Conservation (phyloP, 2,888 invertebrate species). For the Erebia ligea region DNA sequence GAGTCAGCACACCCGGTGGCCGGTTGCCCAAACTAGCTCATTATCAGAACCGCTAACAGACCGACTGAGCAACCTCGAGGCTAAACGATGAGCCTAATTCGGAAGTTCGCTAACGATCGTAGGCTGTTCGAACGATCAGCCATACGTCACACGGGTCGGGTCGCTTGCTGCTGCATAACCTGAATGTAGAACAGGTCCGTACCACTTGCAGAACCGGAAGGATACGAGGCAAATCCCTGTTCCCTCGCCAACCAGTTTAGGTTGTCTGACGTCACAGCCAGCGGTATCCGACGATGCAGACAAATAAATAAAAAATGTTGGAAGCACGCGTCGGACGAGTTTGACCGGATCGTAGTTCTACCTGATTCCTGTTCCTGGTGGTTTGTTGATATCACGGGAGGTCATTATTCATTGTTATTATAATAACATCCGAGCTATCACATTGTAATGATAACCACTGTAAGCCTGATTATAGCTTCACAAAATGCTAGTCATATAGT, state of each 20-base stretch:
- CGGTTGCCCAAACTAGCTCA: slow-evolving; percentile 22
- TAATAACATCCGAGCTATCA: slow-evolving; percentile 16
- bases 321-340: slow-evolving; percentile 83
- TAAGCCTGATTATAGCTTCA: not conserved
- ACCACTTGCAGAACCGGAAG: slow-evolving; percentile 82
- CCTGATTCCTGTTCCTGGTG: slow-evolving; percentile 83
- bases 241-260: slow-evolving; percentile 83
- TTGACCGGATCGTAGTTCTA: slow-evolving; percentile 83
- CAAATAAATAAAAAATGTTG: slow-evolving; percentile 84
- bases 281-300: slow-evolving; percentile 82
- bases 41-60: slow-evolving; percentile 34
- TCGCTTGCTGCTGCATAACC: slow-evolving; percentile 71
- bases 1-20: slow-evolving; percentile 63
- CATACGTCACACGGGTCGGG: slow-evolving; percentile 70
- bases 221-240: slow-evolving; percentile 83
- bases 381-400: slow-evolving; percentile 64
- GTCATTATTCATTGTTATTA: slow-evolving; percentile 59
- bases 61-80: slow-evolving; percentile 46
- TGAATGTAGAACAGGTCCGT: slow-evolving; percentile 80
- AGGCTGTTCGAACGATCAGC: slow-evolving; percentile 46
- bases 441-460: not conserved
- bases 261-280: slow-evolving; percentile 81
- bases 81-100: slow-evolving; percentile 52
- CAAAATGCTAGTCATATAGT: slow-evolving; percentile 1
- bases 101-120: slow-evolving; percentile 50